Evolutionary conservation across 2,113 vertebrate species (phyloP).

Genomic region (Sterrhoptilus dennistouni): DNA sequence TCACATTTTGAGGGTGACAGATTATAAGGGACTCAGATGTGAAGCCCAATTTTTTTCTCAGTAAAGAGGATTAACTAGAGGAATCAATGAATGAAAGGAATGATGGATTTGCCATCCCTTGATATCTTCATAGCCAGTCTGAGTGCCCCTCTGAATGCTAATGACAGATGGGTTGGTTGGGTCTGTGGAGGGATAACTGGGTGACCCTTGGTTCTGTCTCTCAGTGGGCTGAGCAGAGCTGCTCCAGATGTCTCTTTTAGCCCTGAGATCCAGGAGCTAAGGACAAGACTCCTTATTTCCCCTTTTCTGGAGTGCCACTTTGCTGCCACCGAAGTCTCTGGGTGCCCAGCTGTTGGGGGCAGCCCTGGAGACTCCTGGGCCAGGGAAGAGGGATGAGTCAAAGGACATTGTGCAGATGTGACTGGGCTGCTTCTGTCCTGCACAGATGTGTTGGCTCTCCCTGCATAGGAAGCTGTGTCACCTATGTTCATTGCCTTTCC

Average conservation of each 20-base stretch:
- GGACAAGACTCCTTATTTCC: background rate
- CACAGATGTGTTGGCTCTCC: background rate
- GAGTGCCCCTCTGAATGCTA: background rate
- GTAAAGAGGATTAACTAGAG: constrained; percentile 18
- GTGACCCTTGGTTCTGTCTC: background rate
- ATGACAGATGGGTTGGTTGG: background rate
- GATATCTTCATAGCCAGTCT: constrained; percentile 17
- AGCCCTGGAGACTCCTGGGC: background rate
- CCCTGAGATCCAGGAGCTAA: background rate
- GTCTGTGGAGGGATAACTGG: background rate
- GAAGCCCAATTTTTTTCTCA: background rate
- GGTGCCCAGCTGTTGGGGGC: background rate
- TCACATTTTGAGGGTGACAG: background rate
- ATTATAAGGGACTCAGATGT: background rate
- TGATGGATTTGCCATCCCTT: background rate
- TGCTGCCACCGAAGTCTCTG: background rate
- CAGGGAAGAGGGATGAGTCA: background rate
- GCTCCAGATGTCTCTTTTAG: background rate
- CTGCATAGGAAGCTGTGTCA: background rate
- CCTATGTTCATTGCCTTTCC: background rate
- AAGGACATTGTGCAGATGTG: background rate
- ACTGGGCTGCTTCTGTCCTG: background rate
- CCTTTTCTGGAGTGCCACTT: background rate
- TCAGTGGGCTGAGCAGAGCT: background rate
- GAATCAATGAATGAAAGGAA: constrained; percentile 11